These are phyloP conservation scores for Montipora efflorescens DNA, from an alignment of 64 coral and sea anemone genomes.

Conservation along the genomic window DNA sequence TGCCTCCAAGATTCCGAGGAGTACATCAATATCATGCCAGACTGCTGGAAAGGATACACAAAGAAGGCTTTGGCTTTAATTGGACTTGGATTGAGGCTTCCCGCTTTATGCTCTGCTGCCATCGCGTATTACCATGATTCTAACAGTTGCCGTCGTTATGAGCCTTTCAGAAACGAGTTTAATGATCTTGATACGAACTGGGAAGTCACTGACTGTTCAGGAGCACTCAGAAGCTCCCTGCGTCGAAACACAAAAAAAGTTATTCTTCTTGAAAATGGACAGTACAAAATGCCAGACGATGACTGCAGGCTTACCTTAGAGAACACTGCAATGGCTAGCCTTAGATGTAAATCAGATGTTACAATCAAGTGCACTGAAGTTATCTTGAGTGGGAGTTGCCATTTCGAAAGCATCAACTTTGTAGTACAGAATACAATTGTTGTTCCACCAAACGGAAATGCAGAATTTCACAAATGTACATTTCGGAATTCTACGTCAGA, in stretches of 20 bases:
- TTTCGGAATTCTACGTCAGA: neutral
- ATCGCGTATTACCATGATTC: conserved; percentile 24
- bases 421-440: neutral
- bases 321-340: neutral
- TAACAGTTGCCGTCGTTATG: conserved; percentile 14
- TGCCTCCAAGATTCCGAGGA: conserved; percentile 40
- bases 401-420: neutral
- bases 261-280: neutral
- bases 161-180: neutral
- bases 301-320: neutral
- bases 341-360: neutral
- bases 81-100: neutral
- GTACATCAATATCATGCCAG: conserved; percentile 25
- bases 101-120: conserved; percentile 39
- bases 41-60: conserved; percentile 62
- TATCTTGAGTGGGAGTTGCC: neutral
- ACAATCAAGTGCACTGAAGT: neutral
- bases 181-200: conserved; percentile 5
- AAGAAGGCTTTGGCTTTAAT: conserved; percentile 50
- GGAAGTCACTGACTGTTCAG: neutral
- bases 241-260: neutral
- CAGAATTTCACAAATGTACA: neutral
- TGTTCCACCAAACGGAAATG: neutral
- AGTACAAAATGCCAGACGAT: neutral
- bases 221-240: neutral